These are phyloP conservation scores for Cynopterus brachyotis DNA, from an alignment of 2,113 vertebrate genomes.

Conservation along the genomic window DNA sequence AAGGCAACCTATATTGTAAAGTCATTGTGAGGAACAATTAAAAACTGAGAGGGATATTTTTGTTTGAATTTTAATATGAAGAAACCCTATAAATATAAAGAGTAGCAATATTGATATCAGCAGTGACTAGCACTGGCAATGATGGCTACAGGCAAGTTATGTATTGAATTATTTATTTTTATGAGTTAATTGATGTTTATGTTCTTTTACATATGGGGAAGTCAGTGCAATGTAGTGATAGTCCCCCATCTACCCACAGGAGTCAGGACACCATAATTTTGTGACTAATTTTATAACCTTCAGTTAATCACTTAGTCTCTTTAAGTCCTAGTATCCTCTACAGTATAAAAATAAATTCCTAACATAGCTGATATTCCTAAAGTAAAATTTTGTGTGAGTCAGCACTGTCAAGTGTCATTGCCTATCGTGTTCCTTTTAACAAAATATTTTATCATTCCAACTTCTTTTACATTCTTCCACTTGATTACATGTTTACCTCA, in stretches of 20 bases:
- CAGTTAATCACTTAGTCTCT: not conserved
- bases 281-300: conserved; percentile 17
- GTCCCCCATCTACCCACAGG: accelerated
- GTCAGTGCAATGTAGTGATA: not conserved
- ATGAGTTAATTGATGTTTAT: not conserved
- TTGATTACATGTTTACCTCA: not conserved
- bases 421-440: not conserved
- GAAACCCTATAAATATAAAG: not conserved
- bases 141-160: not conserved
- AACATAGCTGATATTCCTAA: conserved; percentile 19
- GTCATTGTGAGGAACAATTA: conserved; percentile 10
- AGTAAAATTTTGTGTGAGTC: conserved; percentile 58
- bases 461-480: not conserved
- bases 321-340: not conserved
- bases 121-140: not conserved
- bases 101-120: not conserved
- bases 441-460: not conserved
- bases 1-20: not conserved
- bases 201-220: not conserved
- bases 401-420: conserved; percentile 47
- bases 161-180: not conserved
- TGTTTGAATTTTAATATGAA: conserved; percentile 34
- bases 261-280: not conserved
- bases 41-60: not conserved
- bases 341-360: not conserved